Evolutionary conservation across 2,113 vertebrate genomes (phyloP).

Genomic region (Sigmodon hispidus): DNA sequence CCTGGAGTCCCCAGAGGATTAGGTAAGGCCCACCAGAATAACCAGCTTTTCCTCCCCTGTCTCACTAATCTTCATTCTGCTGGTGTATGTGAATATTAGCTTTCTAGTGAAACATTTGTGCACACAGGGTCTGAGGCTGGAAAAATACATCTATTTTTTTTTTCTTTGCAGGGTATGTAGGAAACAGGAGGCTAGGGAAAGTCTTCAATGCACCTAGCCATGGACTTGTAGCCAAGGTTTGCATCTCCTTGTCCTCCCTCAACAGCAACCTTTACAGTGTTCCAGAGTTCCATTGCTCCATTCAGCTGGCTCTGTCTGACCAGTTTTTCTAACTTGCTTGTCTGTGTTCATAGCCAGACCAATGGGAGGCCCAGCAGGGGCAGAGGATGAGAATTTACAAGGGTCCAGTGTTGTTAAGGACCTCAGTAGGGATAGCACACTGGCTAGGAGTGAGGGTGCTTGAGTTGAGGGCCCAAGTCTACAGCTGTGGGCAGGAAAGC

Average conservation of each 20-base stretch:
- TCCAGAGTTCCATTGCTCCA: background rate
- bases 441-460: no score
- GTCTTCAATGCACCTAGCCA: background rate
- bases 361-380: background rate
- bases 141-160: background rate
- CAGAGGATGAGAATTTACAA: background rate
- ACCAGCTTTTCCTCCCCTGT: background rate
- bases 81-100: background rate
- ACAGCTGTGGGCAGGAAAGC: background rate
- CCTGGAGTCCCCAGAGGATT: background rate
- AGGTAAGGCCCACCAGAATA: background rate
- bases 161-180: background rate
- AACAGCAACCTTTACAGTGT: background rate
- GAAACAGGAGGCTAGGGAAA: background rate
- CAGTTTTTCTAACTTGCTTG: background rate
- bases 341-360: background rate
- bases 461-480: background rate
- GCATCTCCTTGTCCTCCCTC: background rate
- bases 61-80: background rate
- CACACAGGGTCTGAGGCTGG: background rate
- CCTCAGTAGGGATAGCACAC: no score
- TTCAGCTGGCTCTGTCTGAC: background rate
- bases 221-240: background rate
- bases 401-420: background rate
- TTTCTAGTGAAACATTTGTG: background rate